Conservation (phyloP, 1,140 invertebrate species). For the Drosophila sproati region DNA sequence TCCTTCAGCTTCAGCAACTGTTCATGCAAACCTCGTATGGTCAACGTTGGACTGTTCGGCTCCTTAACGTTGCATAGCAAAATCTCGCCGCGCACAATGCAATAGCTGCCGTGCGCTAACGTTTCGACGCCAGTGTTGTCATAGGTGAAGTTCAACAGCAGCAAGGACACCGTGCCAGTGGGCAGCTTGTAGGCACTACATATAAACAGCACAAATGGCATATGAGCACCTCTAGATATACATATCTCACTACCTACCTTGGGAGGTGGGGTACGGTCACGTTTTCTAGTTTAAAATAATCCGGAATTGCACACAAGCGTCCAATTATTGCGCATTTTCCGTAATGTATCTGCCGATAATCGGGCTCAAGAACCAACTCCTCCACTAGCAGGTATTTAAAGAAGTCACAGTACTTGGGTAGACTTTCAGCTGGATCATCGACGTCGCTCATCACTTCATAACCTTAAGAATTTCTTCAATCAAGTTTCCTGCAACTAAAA, state of each 20-base stretch:
- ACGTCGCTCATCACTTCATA: constrained; percentile 36
- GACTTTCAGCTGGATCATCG: background rate
- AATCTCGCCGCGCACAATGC: constrained; percentile 67
- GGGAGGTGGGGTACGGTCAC: constrained; percentile 54
- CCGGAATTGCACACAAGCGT: constrained; percentile 28
- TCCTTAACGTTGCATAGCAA: constrained; percentile 51
- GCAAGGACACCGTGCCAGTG: constrained; percentile 50
- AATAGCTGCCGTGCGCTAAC: constrained; percentile 47
- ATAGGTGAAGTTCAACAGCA: constrained; percentile 50
- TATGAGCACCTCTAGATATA: background rate
- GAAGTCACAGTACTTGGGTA: constrained; percentile 56
- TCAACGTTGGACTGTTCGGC: constrained; percentile 30
- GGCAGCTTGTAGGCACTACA: constrained; percentile 49
- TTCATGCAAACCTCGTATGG: constrained; percentile 46
- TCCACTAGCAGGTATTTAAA: constrained; percentile 66
- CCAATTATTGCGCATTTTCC: constrained; percentile 71
- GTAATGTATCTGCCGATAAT: constrained; percentile 61
- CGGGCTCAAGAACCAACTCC: constrained; percentile 57
- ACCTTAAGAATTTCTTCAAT: background rate
- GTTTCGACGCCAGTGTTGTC: constrained; percentile 12
- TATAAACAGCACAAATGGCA: background rate
- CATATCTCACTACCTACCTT: constrained; percentile 25
- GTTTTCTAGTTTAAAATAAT: constrained; percentile 57
- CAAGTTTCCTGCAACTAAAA: background rate
- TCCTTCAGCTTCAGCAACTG: constrained; percentile 19